Conservation (phyloP, 2,113 vertebrate species). For the Vireo altiloquus region DNA sequence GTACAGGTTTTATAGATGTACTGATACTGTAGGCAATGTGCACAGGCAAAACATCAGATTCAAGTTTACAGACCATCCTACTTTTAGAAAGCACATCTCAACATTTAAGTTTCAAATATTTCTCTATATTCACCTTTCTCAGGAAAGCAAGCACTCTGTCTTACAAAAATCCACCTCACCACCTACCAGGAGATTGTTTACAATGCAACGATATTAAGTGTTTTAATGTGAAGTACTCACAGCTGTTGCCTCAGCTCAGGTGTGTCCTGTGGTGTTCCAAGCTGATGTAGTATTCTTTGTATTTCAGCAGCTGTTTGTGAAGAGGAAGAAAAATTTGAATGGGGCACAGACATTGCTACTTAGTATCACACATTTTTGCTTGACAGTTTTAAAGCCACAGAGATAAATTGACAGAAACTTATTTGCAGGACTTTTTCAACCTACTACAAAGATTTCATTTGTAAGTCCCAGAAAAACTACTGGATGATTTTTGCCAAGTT, state of each 20-base stretch:
- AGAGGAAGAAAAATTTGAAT: conserved; percentile 17
- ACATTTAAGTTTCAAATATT: background rate
- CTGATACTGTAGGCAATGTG: background rate
- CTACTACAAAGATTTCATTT: background rate
- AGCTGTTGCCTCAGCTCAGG: conserved; percentile 84
- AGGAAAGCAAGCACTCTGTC: background rate
- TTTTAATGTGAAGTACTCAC: conserved; percentile 78
- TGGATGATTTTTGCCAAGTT: background rate
- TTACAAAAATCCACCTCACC: background rate
- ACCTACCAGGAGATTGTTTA: background rate
- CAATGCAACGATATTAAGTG: background rate
- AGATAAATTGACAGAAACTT: background rate
- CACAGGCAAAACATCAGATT: background rate
- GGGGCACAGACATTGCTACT: background rate
- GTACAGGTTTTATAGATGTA: background rate
- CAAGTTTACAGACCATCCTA: background rate
- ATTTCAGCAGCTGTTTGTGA: conserved; percentile 84
- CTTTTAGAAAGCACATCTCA: background rate
- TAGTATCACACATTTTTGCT: background rate
- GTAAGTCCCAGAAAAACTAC: background rate
- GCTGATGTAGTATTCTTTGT: conserved; percentile 85
- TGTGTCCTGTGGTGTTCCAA: conserved; percentile 88
- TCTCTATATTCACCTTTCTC: background rate
- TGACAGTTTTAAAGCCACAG: background rate
- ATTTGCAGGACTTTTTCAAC: background rate